A percentile compares a stretch with the other conserved stretches of the same genome.
Evolutionary conservation across 2,113 vertebrate species (phyloP).

Genomic region (Acrocephalus kingi): DNA sequence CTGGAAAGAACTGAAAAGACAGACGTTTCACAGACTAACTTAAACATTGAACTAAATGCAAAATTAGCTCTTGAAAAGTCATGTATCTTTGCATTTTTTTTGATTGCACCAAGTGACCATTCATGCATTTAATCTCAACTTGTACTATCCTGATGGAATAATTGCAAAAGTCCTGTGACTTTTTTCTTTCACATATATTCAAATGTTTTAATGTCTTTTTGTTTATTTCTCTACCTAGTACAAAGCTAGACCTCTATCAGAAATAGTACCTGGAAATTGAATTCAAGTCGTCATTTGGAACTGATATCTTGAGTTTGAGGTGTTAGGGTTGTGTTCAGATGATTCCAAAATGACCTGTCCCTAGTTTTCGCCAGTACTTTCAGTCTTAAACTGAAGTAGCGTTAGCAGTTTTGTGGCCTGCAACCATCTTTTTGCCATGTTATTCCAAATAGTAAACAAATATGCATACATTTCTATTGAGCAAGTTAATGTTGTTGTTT

Average conservation of each 20-base stretch:
- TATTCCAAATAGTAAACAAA: neutral
- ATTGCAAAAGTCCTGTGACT: neutral
- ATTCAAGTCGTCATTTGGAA: neutral
- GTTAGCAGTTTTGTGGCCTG: neutral
- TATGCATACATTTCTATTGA: neutral
- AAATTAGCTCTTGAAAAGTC: neutral
- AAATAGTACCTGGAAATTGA: neutral
- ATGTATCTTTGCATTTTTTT: neutral
- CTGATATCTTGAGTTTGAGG: neutral
- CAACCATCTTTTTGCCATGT: neutral
- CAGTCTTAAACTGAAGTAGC: neutral
- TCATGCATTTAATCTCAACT: neutral
- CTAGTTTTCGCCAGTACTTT: neutral
- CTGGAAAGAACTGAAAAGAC: neutral
- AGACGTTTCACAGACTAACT: neutral
- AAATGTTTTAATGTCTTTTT: neutral
- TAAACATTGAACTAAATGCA: neutral
- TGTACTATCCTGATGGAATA: neutral
- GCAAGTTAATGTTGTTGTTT: neutral
- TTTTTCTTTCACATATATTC: neutral
- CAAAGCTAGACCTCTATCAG: neutral
- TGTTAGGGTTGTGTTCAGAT: neutral
- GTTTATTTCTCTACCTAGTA: neutral
- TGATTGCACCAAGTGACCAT: neutral
- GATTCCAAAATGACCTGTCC: neutral